Evolutionary conservation across 1,140 invertebrate species (phyloP).

Genomic region (Penaeus japonicus): DNA sequence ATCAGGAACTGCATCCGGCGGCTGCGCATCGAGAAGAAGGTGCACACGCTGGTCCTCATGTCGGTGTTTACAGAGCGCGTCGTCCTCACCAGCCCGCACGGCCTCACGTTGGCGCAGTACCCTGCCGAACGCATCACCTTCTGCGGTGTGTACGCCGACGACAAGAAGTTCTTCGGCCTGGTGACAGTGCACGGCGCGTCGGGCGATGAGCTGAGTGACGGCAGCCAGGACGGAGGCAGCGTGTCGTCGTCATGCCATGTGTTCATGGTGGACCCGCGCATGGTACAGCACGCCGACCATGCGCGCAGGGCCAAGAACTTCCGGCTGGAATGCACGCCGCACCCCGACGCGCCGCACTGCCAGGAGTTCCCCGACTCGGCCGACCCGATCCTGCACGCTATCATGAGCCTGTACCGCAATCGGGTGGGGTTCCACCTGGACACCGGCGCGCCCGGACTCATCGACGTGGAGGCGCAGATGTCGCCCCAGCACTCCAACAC

Average conservation of each 20-base stretch:
- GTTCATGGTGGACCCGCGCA: slow-evolving; percentile 88
- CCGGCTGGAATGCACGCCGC: slow-evolving; percentile 76
- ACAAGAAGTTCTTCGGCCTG: slow-evolving; percentile 90
- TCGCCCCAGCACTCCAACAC: slow-evolving; percentile 69
- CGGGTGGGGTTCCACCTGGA: slow-evolving; percentile 55
- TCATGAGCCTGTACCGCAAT: slow-evolving; percentile 63
- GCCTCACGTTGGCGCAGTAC: slow-evolving; percentile 77
- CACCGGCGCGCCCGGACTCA: slow-evolving; percentile 51
- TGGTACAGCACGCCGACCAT: slow-evolving; percentile 78
- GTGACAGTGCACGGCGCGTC: slow-evolving; percentile 76
- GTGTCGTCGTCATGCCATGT: slow-evolving; percentile 93
- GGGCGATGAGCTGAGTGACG: slow-evolving; percentile 56
- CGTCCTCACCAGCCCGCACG: slow-evolving; percentile 75
- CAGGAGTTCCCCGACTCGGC: slow-evolving; percentile 89
- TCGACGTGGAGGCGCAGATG: slow-evolving; percentile 60
- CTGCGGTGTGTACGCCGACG: slow-evolving; percentile 85
- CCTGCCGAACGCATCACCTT: slow-evolving; percentile 85
- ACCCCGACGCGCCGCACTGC: slow-evolving; percentile 69
- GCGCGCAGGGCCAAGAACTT: slow-evolving; percentile 78
- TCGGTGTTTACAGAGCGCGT: slow-evolving; percentile 82
- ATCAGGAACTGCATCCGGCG: slow-evolving; percentile 85
- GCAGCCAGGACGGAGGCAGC: slow-evolving; percentile 55
- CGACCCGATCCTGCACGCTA: slow-evolving; percentile 77
- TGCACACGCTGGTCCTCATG: slow-evolving; percentile 85
- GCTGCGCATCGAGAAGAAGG: slow-evolving; percentile 86